phyloP scores from a whole-genome alignment of 2,113 vertebrate genomes.

The Toxostoma redivivum region DNA sequence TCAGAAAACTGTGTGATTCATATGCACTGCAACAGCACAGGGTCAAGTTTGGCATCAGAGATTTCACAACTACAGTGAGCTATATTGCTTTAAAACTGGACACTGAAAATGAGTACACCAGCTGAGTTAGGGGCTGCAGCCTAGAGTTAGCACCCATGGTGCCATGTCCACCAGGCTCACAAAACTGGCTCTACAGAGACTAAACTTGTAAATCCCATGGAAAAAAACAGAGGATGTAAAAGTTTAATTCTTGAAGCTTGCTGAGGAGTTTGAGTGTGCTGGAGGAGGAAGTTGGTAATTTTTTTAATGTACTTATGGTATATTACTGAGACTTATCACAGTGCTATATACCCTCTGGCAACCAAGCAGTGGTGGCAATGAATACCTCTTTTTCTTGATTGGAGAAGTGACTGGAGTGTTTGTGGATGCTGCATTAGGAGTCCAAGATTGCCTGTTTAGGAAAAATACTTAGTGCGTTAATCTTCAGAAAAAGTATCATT shows the following conservation, averaged over 20 bases:
- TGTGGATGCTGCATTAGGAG: neutral
- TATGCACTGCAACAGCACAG: neutral
- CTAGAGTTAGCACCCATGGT: neutral
- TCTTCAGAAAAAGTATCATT: neutral
- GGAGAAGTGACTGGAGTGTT: slow-evolving; percentile 15
- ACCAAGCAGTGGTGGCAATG: neutral
- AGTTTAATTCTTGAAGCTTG: neutral
- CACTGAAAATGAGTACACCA: neutral
- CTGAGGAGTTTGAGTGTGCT: neutral
- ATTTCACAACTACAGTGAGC: neutral
- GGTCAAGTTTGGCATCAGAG: neutral
- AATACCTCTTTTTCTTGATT: slow-evolving; percentile 76
- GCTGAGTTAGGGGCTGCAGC: neutral
- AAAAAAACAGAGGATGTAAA: neutral
- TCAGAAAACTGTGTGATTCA: neutral
- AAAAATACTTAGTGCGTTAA: neutral
- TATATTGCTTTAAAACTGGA: neutral
- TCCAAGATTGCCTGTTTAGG: slow-evolving; percentile 37
- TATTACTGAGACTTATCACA: neutral
- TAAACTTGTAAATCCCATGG: neutral
- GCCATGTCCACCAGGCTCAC: neutral
- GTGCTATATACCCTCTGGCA: neutral
- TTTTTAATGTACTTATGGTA: neutral
- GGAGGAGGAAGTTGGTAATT: neutral
- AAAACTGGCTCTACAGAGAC: neutral